These are phyloP conservation scores for Pachymerium ferrugineum DNA, from an alignment of 2,888 invertebrate genomes.

Conservation along the genomic window DNA sequence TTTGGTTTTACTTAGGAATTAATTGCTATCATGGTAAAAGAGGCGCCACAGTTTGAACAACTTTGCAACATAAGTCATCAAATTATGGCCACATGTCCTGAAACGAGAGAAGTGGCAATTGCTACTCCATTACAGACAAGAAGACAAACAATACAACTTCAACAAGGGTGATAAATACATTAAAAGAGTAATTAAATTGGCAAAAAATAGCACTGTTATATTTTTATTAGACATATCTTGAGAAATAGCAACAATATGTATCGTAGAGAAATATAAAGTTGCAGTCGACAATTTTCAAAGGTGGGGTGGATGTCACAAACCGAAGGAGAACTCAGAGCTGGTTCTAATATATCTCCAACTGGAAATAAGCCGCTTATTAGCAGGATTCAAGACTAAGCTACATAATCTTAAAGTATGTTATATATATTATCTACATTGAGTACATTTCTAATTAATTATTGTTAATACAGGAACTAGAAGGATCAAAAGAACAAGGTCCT, in stretches of 20 bases:
- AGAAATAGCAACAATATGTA: constrained; percentile 65
- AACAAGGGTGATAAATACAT: neutral
- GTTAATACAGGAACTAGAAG: constrained; percentile 46
- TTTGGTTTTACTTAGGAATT: constrained; percentile 51
- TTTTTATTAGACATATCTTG: constrained; percentile 51
- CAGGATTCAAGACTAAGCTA: constrained; percentile 62
- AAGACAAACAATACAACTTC: constrained; percentile 65
- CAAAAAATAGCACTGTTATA: neutral
- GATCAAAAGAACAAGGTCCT: constrained; percentile 72
- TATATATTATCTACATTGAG: too few relatives aligned
- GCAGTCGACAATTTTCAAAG: too few relatives aligned
- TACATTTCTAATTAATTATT: too few relatives aligned
- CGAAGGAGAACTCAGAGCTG: constrained; percentile 62
- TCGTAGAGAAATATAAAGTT: too few relatives aligned
- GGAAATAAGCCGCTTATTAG: constrained; percentile 63
- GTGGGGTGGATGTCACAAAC: constrained; percentile 78
- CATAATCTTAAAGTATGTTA: constrained; percentile 68
- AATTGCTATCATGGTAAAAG: constrained; percentile 59
- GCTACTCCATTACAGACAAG: constrained; percentile 70
- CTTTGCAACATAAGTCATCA: constrained; percentile 64
- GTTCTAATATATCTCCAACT: constrained; percentile 59
- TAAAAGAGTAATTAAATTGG: neutral
- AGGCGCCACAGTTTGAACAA: constrained; percentile 61
- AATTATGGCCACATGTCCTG: constrained; percentile 70
- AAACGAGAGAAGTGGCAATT: constrained; percentile 74